Evolutionary conservation across 2,797 vertebrate species (phyloP).

Genomic region (Apogon hyalosoma): DNA sequence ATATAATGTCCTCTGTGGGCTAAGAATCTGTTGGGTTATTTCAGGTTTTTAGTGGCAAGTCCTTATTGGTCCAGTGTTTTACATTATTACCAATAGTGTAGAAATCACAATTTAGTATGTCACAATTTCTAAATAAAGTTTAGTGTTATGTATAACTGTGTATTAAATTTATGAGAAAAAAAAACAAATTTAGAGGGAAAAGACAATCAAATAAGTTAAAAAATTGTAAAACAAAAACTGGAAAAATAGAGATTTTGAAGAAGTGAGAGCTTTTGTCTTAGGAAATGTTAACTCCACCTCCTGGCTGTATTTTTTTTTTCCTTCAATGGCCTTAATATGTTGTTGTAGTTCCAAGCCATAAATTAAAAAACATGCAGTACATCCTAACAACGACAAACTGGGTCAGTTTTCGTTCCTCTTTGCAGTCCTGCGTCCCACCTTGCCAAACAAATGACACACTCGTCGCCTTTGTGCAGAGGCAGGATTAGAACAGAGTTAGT

Average conservation of each 20-base stretch:
- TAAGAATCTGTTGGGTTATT: slow-evolving; percentile 37
- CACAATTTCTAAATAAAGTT: too few species aligned
- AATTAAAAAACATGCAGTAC: neutral
- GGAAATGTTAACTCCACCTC: too few species aligned
- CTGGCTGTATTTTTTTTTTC: too few species aligned
- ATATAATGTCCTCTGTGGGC: slow-evolving; percentile 54
- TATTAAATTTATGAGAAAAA: too few species aligned
- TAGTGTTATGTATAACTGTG: too few species aligned
- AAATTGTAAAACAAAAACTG: too few species aligned
- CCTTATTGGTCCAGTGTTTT: slow-evolving; percentile 3
- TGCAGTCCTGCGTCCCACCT: neutral
- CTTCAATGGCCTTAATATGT: too few species aligned
- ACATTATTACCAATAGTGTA: neutral
- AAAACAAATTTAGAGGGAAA: too few species aligned
- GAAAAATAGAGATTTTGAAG: too few species aligned
- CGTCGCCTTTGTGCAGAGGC: slow-evolving; percentile 12
- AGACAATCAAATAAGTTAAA: too few species aligned
- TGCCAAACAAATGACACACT: neutral
- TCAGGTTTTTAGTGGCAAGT: slow-evolving; percentile 14
- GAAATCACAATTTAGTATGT: too few species aligned
- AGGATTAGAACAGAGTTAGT: slow-evolving; percentile 15
- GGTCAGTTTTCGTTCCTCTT: neutral
- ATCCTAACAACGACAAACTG: neutral
- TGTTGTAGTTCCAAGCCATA: neutral
- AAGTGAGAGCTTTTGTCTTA: too few species aligned